Percentiles rank a stretch among this genome's conserved stretches.
phyloP scores from a whole-genome alignment of 2,888 invertebrate species.

The Troglohyphantes excavatus region DNA sequence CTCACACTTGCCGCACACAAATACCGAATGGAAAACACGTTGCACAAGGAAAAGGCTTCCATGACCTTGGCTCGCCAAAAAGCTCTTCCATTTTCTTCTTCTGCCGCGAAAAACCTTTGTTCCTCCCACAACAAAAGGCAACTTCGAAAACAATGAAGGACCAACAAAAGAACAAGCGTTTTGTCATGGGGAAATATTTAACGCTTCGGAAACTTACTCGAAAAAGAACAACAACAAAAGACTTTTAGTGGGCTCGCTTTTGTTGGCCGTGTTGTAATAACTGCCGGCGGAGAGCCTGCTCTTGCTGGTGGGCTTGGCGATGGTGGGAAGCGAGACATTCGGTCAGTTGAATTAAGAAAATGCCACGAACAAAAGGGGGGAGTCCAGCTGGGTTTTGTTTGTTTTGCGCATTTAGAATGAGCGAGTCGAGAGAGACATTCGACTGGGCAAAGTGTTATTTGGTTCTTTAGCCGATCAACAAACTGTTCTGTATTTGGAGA shows the following conservation, averaged over 20 bases:
- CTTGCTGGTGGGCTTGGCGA: background rate
- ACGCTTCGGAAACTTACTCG: slow-evolving; percentile 47
- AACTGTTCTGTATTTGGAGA: background rate
- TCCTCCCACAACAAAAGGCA: slow-evolving; percentile 68
- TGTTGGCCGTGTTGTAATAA: slow-evolving; percentile 39
- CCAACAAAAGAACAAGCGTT: slow-evolving; percentile 65
- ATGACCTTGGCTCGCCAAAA: slow-evolving; percentile 36
- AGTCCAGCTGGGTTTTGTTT: slow-evolving; percentile 7
- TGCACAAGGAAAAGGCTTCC: slow-evolving; percentile 42
- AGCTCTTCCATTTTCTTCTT: slow-evolving; percentile 22
- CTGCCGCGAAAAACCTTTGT: slow-evolving; percentile 56
- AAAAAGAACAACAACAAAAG: slow-evolving; percentile 66
- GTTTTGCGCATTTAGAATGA: background rate
- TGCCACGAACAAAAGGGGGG: background rate
- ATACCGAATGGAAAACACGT: slow-evolving; percentile 36
- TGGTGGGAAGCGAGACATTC: background rate
- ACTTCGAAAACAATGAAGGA: slow-evolving; percentile 70
- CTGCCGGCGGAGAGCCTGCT: background rate
- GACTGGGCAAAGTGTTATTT: background rate
- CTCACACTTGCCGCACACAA: background rate
- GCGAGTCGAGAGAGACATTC: background rate
- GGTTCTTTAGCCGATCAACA: background rate
- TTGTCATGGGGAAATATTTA: slow-evolving; percentile 66
- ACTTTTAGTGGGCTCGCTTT: slow-evolving; percentile 54
- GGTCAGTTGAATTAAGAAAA: slow-evolving; percentile 21